Evolutionary conservation across 2,113 vertebrate species (phyloP), one percentile per base, ranked within the genome.

Genomic region (Enhydra lutris): DNA sequence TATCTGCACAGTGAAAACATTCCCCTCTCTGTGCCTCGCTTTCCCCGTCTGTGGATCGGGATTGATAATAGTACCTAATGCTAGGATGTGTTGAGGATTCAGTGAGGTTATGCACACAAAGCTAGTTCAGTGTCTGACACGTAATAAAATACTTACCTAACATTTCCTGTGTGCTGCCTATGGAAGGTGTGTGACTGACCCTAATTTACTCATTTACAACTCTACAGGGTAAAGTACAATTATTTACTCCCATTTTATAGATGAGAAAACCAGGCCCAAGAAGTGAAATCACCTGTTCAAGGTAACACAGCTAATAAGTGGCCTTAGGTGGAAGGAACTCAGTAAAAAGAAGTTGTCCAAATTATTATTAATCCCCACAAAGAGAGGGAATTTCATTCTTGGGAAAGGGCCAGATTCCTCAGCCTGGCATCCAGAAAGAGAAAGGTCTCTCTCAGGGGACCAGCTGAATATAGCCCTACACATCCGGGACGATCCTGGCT

Each of bases 241-340:
- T 52, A 76, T 52, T 59, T 63, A 81, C 11, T 39, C 17, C 21
- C 59, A 61, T 79, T 83, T 86, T 89, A 65, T 34, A 76, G 29
- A 81, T 20, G 15, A 95, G 84, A 90, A 94, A 92, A 88, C 15
- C 42, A 93, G 65, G 21, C 42, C 47, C 85, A 88, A 76, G 82
- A 78, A 76, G 31, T 65, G 7, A 63, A 81, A 74, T 71, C 74
- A 80, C 31, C n/a, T 78, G 67, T 59, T 82, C 36, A 79, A 78
- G n/a, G 34, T 83, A 34, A 79, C 57, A 79, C n/a, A 89, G 74
- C 50, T 57, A 81, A 13, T 47, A 79, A 67, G 23, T 34, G 55
- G n/a, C 57, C 85, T 42, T 47, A n/a, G 45, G 86, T 4, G 74
- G 61, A 50, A 81, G 67, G 63, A 39, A 34, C 18, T 36, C 42